Evolutionary conservation across 2,113 vertebrate genomes (phyloP), one percentile per base, ranked within the genome.

Genomic region (Brienomyrus longianalis): DNA sequence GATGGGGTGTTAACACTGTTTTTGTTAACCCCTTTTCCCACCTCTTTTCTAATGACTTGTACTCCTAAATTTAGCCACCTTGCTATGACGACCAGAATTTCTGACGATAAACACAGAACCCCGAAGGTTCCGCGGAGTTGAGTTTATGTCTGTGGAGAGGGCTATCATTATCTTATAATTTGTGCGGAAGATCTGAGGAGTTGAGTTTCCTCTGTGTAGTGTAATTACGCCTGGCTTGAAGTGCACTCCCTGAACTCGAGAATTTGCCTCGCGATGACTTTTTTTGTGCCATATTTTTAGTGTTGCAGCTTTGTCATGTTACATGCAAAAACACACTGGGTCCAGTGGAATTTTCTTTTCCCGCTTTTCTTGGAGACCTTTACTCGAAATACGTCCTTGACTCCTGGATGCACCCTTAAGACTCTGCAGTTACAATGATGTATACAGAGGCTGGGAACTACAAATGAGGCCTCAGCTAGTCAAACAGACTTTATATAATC

Each of bases 51-150:
- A 90, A 90, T 89, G 51, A 91, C 91, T 90, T 89, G 89, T 91
- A 87, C 91, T 92, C 92, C 90, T 93, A 93, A 91, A 92, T 93
- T 91, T 92, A 93, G 92, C 52, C 23, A 23, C 59, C 89, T 91
- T 94, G 93, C 92, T 94, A 93, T 94, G 93, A 93, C 93, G 92
- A 94, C 93, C 91, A 91, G 91, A 90, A 92, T 93, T 93, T 92
- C 90, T 93, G 89, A 84, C 83, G 86, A 91, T 92, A 94, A 94
- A 94, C 92, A 92, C 90, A 90, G 88, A 89, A 89, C 86, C 90
- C 91, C 90, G 89, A 89, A n/a, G 83, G 90, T 91, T 89, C 83
- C 74, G 45, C 23, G 86, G 90, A 91, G 91, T 89, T 90, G 39
- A 93, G 91, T 93, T 93, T 93, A 92, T 87, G 88, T 93, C 88